Percentiles rank a stretch among this genome's conserved stretches.
These are phyloP conservation scores for Symphodus melops DNA, from an alignment of 2,113 vertebrate species.

Conservation along the genomic window DNA sequence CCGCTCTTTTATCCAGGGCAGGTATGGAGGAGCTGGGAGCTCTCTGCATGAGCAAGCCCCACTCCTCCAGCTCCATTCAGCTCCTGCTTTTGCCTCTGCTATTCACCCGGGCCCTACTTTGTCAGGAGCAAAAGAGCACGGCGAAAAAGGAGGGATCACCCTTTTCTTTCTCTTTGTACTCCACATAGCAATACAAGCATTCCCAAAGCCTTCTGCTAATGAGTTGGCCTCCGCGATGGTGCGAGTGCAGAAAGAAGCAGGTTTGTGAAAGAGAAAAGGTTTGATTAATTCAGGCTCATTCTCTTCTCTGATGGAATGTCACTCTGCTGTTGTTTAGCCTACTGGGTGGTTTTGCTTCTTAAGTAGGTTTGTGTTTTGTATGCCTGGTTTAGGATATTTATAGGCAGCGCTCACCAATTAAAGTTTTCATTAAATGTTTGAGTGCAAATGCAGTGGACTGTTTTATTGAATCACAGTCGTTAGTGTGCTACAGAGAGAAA, in stretches of 20 bases:
- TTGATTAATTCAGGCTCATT: slow-evolving; percentile 76
- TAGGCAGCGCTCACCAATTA: slow-evolving; percentile 27
- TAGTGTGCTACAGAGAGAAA: slow-evolving; percentile 15
- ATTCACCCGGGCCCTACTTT: slow-evolving; percentile 77
- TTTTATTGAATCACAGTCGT: slow-evolving; percentile 40
- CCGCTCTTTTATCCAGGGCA: slow-evolving; percentile 75
- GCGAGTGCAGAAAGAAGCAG: slow-evolving; percentile 59
- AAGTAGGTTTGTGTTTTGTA: slow-evolving; percentile 25
- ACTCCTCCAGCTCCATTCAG: slow-evolving; percentile 73
- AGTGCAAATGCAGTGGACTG: slow-evolving; percentile 39
- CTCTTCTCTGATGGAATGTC: slow-evolving; percentile 61
- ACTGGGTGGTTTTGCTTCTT: slow-evolving; percentile 53
- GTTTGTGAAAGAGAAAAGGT: slow-evolving; percentile 68
- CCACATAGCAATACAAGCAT: slow-evolving; percentile 69
- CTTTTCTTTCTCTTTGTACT: slow-evolving; percentile 76
- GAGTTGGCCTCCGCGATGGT: slow-evolving; percentile 61
- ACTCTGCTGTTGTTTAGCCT: slow-evolving; percentile 40
- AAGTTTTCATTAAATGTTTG: slow-evolving; percentile 33
- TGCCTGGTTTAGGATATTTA: slow-evolving; percentile 36
- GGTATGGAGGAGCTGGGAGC: slow-evolving; percentile 76
- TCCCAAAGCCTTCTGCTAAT: slow-evolving; percentile 74
- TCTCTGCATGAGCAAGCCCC: slow-evolving; percentile 80
- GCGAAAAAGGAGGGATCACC: slow-evolving; percentile 68
- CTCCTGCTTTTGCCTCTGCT: slow-evolving; percentile 60
- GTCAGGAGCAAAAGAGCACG: slow-evolving; percentile 69